Conservation (phyloP, 2,888 invertebrate genomes). For the Sarcophaga carnaria region DNA sequence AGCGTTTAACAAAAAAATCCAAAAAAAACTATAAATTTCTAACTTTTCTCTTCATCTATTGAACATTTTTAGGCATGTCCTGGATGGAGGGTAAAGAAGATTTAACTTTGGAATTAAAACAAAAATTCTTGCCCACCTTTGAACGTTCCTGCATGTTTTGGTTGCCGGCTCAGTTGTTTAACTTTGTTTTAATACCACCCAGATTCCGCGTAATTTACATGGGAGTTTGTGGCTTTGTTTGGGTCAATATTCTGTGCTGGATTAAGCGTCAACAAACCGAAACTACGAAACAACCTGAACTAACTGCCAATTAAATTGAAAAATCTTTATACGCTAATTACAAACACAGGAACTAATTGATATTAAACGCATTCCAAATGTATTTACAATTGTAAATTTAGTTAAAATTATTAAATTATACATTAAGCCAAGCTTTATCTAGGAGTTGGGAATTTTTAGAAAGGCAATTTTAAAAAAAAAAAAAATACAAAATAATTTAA, state of each 20-base stretch:
- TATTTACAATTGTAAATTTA: neutral
- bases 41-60: neutral
- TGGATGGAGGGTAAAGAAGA: conserved; percentile 88
- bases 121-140: conserved; percentile 88
- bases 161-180: conserved; percentile 91
- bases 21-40: neutral
- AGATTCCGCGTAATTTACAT: conserved; percentile 90
- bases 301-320: conserved; percentile 19
- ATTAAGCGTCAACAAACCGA: conserved; percentile 85
- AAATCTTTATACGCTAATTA: conserved; percentile 30
- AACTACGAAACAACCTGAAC: conserved; percentile 34
- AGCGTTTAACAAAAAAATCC: conserved; percentile 69
- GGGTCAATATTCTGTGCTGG: conserved; percentile 93
- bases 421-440: too few relatives aligned
- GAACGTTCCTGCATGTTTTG: conserved; percentile 91
- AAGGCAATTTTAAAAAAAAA: too few relatives aligned
- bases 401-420: too few relatives aligned
- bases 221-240: conserved; percentile 89
- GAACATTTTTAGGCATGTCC: conserved; percentile 85
- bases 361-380: conserved; percentile 31
- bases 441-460: too few relatives aligned
- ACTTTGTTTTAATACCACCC: conserved; percentile 89
- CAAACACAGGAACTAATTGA: conserved; percentile 20
- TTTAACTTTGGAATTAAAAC: conserved; percentile 86
- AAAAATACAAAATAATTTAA: too few relatives aligned